Evolutionary conservation across 2,888 invertebrate genomes (phyloP), one percentile per base, ranked within the genome.

Genomic region (Temnothorax rugatulus): DNA sequence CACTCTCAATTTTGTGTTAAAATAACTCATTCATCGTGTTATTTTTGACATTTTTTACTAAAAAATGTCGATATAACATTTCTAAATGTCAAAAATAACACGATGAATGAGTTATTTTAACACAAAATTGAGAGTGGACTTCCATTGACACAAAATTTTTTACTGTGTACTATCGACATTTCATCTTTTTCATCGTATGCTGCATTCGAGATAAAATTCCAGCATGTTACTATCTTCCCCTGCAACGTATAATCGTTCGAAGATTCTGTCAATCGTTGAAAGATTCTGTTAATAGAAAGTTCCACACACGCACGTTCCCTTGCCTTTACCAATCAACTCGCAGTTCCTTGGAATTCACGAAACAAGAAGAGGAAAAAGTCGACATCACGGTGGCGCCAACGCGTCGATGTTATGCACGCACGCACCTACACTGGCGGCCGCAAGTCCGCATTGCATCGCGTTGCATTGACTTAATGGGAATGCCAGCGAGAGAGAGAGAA

Each of bases 381-480:
- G 34, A 44, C 76, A 34, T n/a, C 38, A 18, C 73, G 64, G 25
- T 83, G 89, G 87, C 90, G 90, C 89, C 89, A 85, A 73, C 52
- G 29, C 21, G 61, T 73, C 81, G 83, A 87, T 63, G 63, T 69
- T 18, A 29, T 21, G 57, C 41, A 50, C 73, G 73, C 41, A 73
- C 59, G 25, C 73, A 50, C 79, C 63, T 71, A 84, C 66, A 73
- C 76, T 64, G 74, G 79, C 85, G 75, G 83, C 84, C 85, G 82
- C 25, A 29, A 73, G 44, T 76, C 21, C 71, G 66, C 66, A 68
- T 69, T 38, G 52, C 63, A 61, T 59, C 69, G 82, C 66, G 75
- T 61, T 61, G 68, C 63, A 84, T 88, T 84, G 88, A 88, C 91
- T 91, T 91, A 92, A 91, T 91, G 91, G 91, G 92, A 89, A 91